These are phyloP conservation scores for Nezara viridula DNA, from an alignment of 2,888 invertebrate species.

Conservation along the genomic window DNA sequence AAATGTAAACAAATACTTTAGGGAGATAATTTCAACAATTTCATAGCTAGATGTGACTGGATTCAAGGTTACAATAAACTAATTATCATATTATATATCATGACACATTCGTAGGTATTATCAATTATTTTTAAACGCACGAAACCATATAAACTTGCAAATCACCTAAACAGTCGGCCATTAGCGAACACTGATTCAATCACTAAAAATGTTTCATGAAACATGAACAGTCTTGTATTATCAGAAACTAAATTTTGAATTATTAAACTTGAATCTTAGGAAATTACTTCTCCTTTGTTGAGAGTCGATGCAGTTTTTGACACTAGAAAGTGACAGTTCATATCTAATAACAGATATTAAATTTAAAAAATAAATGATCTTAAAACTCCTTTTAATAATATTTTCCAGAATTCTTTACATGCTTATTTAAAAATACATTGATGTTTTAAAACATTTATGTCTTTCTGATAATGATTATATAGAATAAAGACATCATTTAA, in stretches of 20 bases:
- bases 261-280: not conserved
- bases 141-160: slow-evolving; percentile 56
- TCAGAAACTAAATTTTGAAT: not conserved
- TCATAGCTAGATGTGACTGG: not conserved
- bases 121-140: slow-evolving; percentile 30
- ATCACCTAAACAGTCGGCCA: slow-evolving; percentile 56
- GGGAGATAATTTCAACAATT: slow-evolving; percentile 14
- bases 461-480: not conserved
- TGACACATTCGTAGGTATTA: not conserved
- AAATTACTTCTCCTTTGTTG: not conserved
- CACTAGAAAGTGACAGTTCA: not conserved
- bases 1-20: slow-evolving; percentile 56
- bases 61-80: not conserved
- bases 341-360: not conserved
- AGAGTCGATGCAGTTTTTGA: not conserved
- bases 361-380: not conserved
- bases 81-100: not conserved
- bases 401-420: not conserved
- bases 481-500: not conserved
- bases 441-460: not conserved
- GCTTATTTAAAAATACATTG: not conserved
- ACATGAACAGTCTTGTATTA: not conserved
- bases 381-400: not conserved
- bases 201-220: slow-evolving; percentile 58
- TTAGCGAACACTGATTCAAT: slow-evolving; percentile 57